Evolutionary conservation across 2,113 vertebrate species (phyloP), one percentile per base, ranked within the genome.

Genomic region (Oriolus oriolus): DNA sequence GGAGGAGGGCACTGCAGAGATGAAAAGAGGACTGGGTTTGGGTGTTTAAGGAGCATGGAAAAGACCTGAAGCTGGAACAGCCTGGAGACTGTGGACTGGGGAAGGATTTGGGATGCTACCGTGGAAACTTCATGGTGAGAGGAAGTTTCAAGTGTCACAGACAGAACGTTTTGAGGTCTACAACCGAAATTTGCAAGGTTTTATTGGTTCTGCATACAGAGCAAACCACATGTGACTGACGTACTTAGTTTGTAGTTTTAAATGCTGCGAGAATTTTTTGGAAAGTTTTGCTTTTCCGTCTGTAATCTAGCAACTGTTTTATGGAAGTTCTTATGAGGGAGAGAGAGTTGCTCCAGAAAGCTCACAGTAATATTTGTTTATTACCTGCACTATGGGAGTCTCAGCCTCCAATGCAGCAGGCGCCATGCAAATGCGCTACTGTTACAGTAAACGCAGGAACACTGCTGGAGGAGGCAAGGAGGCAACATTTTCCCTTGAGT

Each of bases 341-440:
- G 54, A 66, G 50, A 47, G 60, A 86, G 79, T 47, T 64, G 44
- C 84, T 95, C 64, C 93, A 91, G 89, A 60, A 95, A 92, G 64
- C 39, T 87, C 76, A 33, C 31, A n/a, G 83, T 73, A 89, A 65
- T 77, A 75, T 93, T 93, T 94, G 53, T 90, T 96, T 95, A 94
- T 89, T 96, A 71, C 76, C 73, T 76, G 82, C 77, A 65, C 69
- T 74, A 64, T 23, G 76, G 69, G 80, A 90, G 69, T 68, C 88
- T 71, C 64, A 84, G 77, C 74, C 88, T 92, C 76, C 68, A 41
- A 45, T 81, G 86, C 69, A 89, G 90, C 73, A 78, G 92, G 63
- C 52, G 13, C 85, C 86, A 86, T 79, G 77, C 80, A 95, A 93
- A 94, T 85, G 17, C 0, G 6, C 93, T 85, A 39, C 89, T 93